These are phyloP conservation scores for Labroides dimidiatus DNA, from an alignment of 2,797 vertebrate genomes.

Conservation along the genomic window DNA sequence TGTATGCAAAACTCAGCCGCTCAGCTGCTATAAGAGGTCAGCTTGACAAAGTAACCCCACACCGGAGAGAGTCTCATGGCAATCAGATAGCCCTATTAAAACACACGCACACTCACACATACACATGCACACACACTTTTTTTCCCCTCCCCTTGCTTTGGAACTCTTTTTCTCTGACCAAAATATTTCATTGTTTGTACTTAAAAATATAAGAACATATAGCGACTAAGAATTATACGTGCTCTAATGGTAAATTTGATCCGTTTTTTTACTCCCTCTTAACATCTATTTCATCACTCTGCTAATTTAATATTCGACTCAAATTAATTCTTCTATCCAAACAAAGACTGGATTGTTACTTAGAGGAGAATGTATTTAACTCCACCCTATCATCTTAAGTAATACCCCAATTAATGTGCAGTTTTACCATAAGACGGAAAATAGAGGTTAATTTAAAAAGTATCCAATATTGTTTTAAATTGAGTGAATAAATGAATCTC, in stretches of 20 bases:
- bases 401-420: slow-evolving; percentile 39
- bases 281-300: slow-evolving; percentile 30
- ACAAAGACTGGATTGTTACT: slow-evolving; percentile 19
- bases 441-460: slow-evolving; percentile 37
- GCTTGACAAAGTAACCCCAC: slow-evolving; percentile 82
- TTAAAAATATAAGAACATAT: slow-evolving; percentile 27
- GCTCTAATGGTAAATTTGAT: slow-evolving; percentile 13
- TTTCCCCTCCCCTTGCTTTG: slow-evolving; percentile 45
- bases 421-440: slow-evolving; percentile 24
- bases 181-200: slow-evolving; percentile 25
- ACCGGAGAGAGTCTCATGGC: slow-evolving; percentile 75
- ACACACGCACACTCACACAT: slow-evolving; percentile 55
- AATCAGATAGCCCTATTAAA: slow-evolving; percentile 72
- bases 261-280: slow-evolving; percentile 16
- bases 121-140: slow-evolving; percentile 52
- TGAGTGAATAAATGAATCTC: slow-evolving; percentile 56
- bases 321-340: slow-evolving; percentile 26
- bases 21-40: slow-evolving; percentile 80
- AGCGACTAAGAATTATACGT: slow-evolving; percentile 20
- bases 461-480: slow-evolving; percentile 53
- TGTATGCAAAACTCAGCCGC: slow-evolving; percentile 83
- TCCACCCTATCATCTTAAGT: slow-evolving; percentile 27
- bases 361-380: slow-evolving; percentile 13
- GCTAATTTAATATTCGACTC: slow-evolving; percentile 29
- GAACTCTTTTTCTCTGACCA: slow-evolving; percentile 43